Conservation (phyloP, 2,888 invertebrate genomes). For the Pammene fasciana region DNA sequence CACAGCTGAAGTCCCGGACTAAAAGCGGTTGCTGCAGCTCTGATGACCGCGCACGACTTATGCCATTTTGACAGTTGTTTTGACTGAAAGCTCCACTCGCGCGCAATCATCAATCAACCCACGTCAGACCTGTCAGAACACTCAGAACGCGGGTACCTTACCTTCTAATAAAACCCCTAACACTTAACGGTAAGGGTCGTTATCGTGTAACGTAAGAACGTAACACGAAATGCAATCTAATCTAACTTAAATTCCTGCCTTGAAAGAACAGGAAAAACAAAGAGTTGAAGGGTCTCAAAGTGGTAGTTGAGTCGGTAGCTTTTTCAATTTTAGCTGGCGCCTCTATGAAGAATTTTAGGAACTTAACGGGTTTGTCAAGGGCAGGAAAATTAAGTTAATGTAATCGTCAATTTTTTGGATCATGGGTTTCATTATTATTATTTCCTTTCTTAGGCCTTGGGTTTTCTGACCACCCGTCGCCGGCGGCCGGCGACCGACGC, state of each 20-base stretch:
- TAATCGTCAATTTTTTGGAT: too few relatives aligned
- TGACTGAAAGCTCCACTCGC: constrained; percentile 16
- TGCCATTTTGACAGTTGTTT: constrained; percentile 29
- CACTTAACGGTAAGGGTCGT: not conserved
- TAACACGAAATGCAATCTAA: not conserved
- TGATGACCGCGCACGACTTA: constrained; percentile 12
- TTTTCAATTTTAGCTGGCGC: not conserved
- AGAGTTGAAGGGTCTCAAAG: constrained; percentile 20
- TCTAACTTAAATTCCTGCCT: constrained; percentile 30
- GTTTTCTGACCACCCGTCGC: too few relatives aligned
- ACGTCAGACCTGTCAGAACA: constrained; percentile 19
- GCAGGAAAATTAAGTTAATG: too few relatives aligned
- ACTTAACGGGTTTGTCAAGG: not conserved
- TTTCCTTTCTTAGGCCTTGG: too few relatives aligned
- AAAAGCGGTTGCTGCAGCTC: constrained; percentile 13
- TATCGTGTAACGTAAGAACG: not conserved
- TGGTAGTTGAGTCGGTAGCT: constrained; percentile 27
- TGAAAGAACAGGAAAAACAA: constrained; percentile 11
- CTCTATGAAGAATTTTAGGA: not conserved
- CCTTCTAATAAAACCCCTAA: not conserved
- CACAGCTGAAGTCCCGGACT: too few relatives aligned
- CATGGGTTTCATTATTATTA: too few relatives aligned
- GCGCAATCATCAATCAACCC: constrained; percentile 33
- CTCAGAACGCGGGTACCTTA: not conserved
- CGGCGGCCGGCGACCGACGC: too few relatives aligned